These are phyloP conservation scores for Chrysaora quinquecirrha DNA, from an alignment of 30 jellyfish, hydroid and myxozoan genomes.

Conservation along the genomic window DNA sequence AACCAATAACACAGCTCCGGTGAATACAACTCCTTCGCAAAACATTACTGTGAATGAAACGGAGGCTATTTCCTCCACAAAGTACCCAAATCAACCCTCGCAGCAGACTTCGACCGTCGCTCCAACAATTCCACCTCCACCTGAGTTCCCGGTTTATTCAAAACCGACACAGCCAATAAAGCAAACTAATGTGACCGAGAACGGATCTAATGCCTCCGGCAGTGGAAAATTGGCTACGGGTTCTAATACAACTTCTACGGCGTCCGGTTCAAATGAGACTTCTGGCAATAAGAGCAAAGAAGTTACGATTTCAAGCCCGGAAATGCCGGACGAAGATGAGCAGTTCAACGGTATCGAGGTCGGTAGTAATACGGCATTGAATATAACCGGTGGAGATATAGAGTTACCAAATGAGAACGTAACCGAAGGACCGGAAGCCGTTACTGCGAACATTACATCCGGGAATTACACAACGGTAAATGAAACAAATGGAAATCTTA, in stretches of 20 bases:
- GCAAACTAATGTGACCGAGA: conserved; percentile 3
- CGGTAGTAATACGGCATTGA: background rate
- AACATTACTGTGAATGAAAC: conserved; percentile 4
- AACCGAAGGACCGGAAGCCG: background rate
- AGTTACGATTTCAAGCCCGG: conserved; percentile 25
- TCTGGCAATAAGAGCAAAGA: background rate
- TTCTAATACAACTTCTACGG: background rate
- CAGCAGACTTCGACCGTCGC: conserved; percentile 28
- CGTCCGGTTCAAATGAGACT: background rate
- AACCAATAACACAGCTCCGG: background rate
- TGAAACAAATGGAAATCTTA: background rate
- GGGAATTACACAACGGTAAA: background rate
- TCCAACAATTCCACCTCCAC: conserved; percentile 73
- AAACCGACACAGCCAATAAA: background rate
- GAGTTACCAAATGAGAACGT: conserved; percentile 9
- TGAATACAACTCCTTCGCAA: background rate
- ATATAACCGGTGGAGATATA: conserved; percentile 13
- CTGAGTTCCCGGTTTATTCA: conserved; percentile 11
- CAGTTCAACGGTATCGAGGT: conserved; percentile 5
- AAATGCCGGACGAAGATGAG: conserved; percentile 61
- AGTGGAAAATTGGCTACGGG: background rate
- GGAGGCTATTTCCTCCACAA: conserved; percentile 7
- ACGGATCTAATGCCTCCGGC: background rate
- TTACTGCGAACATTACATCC: background rate
- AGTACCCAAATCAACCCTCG: background rate